Conservation (phyloP, 2,888 invertebrate genomes). For the Cephus pulcher region DNA sequence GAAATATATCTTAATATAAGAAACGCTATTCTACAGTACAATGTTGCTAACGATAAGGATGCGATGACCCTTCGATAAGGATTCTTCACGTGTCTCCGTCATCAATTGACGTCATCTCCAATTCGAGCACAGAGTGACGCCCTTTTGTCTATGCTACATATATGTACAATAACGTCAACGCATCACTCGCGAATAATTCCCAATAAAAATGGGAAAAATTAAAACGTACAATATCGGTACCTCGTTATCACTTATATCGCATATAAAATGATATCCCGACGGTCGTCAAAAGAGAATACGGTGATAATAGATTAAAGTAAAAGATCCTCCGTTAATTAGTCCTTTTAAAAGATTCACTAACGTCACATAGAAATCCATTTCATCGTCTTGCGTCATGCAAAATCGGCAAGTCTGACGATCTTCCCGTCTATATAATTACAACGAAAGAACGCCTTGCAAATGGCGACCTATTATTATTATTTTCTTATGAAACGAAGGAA, state of each 20-base stretch:
- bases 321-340: background rate
- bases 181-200: background rate
- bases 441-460: background rate
- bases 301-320: background rate
- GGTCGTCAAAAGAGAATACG: background rate
- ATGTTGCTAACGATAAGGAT: constrained; percentile 18
- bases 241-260: background rate
- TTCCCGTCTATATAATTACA: background rate
- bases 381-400: background rate
- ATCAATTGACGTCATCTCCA: background rate
- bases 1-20: constrained; percentile 24
- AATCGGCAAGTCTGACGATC: background rate
- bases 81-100: background rate
- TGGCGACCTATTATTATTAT: background rate
- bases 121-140: background rate
- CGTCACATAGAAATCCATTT: background rate
- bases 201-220: background rate
- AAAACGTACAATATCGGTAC: background rate
- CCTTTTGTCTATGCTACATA: background rate
- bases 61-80: background rate
- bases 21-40: constrained; percentile 22
- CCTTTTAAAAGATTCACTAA: background rate
- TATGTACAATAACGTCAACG: background rate
- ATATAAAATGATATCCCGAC: background rate
- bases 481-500: background rate